Conservation (phyloP, 2,888 invertebrate species). For the Antheraea yamamai region DNA sequence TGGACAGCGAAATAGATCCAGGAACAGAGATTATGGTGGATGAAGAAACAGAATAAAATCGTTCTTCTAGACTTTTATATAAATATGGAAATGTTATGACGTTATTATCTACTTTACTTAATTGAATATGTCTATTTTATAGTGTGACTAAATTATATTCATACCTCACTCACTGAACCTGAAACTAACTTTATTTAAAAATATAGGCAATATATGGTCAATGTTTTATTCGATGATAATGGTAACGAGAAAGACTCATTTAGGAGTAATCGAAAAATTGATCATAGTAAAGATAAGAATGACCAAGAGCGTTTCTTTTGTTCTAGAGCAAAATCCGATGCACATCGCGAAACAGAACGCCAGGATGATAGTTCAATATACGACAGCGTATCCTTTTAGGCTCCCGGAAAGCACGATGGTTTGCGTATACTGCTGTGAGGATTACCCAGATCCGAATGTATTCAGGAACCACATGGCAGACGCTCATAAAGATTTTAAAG, state of each 20-base stretch:
- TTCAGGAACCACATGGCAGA: slow-evolving; percentile 41
- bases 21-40: too few species aligned
- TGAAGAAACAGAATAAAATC: too few species aligned
- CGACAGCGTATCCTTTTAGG: slow-evolving; percentile 74
- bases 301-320: slow-evolving; percentile 64
- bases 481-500: slow-evolving; percentile 31
- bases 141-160: too few species aligned
- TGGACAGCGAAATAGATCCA: too few species aligned
- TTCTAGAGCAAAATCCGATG: slow-evolving; percentile 65
- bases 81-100: too few species aligned
- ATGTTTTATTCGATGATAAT: background rate
- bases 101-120: too few species aligned
- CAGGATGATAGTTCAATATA: slow-evolving; percentile 66
- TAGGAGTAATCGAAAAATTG: slow-evolving; percentile 23
- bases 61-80: too few species aligned
- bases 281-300: slow-evolving; percentile 21
- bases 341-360: slow-evolving; percentile 69
- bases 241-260: background rate
- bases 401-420: slow-evolving; percentile 63
- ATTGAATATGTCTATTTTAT: too few species aligned
- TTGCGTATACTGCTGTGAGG: slow-evolving; percentile 71
- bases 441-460: slow-evolving; percentile 53
- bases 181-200: background rate
- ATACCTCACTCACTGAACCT: background rate
- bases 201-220: background rate